Percentiles rank a stretch among this genome's conserved stretches.
These are phyloP conservation scores for Clarias macrocephalus DNA, from an alignment of 2,113 vertebrate genomes.

Conservation along the genomic window DNA sequence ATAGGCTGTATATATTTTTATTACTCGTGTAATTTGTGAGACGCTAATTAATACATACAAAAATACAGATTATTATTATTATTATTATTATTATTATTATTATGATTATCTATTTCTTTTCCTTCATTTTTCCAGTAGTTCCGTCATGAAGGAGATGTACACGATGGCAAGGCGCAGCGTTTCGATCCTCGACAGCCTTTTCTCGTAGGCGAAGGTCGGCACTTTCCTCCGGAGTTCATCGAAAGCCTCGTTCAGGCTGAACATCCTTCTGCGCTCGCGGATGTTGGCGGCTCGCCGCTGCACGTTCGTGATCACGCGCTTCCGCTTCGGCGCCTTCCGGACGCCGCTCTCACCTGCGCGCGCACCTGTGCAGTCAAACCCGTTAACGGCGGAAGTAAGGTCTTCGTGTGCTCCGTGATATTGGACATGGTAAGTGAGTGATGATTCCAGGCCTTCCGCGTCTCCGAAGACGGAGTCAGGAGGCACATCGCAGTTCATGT, in stretches of 20 bases:
- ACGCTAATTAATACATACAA: neutral
- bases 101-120: neutral
- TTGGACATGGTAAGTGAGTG: conserved; percentile 42
- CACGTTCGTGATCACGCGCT: conserved; percentile 85
- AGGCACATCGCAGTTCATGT: conserved; percentile 71
- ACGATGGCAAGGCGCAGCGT: conserved; percentile 92
- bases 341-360: conserved; percentile 51
- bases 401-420: conserved; percentile 64
- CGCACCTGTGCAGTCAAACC: conserved; percentile 41
- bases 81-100: conserved; percentile 3
- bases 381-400: conserved; percentile 41
- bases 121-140: conserved; percentile 74
- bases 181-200: conserved; percentile 92
- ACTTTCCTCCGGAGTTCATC: conserved; percentile 91
- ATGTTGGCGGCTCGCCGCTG: conserved; percentile 95
- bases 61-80: neutral
- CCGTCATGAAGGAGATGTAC: conserved; percentile 97
- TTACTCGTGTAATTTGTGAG: neutral
- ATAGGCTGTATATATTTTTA: neutral
- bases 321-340: conserved; percentile 76
- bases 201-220: conserved; percentile 96
- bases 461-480: conserved; percentile 49
- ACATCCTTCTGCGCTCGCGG: conserved; percentile 93
- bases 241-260: conserved; percentile 95
- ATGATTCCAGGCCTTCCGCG: conserved; percentile 51